These are phyloP conservation scores for Apolygus lucorum DNA, from an alignment of 1,140 invertebrate genomes.

Conservation along the genomic window DNA sequence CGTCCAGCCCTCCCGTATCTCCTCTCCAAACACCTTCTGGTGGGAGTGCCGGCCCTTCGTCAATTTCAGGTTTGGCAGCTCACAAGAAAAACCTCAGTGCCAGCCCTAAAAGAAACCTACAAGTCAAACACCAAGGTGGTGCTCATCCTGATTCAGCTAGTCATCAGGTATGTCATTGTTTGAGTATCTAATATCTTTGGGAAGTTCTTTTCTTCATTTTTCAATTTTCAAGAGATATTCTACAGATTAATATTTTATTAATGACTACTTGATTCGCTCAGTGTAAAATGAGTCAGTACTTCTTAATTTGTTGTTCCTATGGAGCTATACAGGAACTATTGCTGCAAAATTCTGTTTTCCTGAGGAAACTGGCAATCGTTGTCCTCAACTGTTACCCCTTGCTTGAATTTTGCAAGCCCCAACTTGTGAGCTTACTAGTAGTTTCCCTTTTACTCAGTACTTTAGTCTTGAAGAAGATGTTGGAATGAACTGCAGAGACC, in stretches of 20 bases:
- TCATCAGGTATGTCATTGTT: neutral
- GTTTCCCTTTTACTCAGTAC: neutral
- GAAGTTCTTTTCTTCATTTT: neutral
- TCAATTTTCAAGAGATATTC: neutral
- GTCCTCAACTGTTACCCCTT: neutral
- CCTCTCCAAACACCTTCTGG: neutral
- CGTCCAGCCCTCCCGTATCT: conserved; percentile 15
- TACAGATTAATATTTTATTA: neutral
- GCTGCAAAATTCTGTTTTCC: neutral
- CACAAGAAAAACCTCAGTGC: neutral
- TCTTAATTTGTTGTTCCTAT: neutral
- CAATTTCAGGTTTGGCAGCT: neutral
- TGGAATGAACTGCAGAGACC: neutral
- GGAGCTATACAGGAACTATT: neutral
- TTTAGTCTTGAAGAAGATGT: neutral
- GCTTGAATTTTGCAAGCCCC: neutral
- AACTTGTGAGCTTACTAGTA: neutral
- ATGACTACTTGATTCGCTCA: neutral
- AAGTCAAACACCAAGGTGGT: neutral
- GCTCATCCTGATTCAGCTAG: neutral
- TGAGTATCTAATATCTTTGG: no score
- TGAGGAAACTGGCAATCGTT: no score
- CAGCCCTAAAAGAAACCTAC: neutral
- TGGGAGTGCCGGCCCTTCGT: neutral
- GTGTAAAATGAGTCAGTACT: neutral